phyloP scores from a whole-genome alignment of 1,140 invertebrate genomes.

The Zaprionus nigranus region DNA sequence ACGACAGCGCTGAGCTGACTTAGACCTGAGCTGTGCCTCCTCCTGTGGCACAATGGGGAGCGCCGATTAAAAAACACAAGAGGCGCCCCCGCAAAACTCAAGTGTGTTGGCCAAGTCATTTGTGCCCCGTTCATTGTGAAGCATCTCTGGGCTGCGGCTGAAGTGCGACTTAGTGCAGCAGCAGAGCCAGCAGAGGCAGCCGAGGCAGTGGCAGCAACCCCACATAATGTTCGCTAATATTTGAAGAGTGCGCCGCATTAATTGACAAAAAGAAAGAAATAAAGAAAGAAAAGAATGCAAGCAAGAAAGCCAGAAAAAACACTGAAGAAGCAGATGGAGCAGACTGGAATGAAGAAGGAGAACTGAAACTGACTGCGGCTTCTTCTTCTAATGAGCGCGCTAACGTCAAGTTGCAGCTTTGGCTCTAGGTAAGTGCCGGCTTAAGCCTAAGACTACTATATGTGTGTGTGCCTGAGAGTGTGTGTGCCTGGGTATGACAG shows the following conservation, averaged over 20 bases:
- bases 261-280: conserved; percentile 65
- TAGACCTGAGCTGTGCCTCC: not conserved
- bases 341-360: conserved; percentile 11
- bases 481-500: conserved; percentile 16
- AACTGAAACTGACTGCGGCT: conserved; percentile 16
- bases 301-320: conserved; percentile 14
- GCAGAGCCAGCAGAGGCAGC: too few relatives aligned
- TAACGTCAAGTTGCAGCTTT: conserved; percentile 21
- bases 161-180: conserved; percentile 64
- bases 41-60: conserved; percentile 54
- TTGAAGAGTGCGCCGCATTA: conserved; percentile 80
- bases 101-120: conserved; percentile 75
- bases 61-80: conserved; percentile 76
- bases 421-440: conserved; percentile 56
- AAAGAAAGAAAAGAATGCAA: conserved; percentile 23
- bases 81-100: conserved; percentile 46
- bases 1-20: conserved; percentile 13
- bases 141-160: conserved; percentile 47
- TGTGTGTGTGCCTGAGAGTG: not conserved
- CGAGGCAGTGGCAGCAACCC: conserved; percentile 5
- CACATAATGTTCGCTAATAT: conserved; percentile 81
- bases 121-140: conserved; percentile 71
- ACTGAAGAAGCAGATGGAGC: not conserved
- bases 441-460: conserved; percentile 43
- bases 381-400: conserved; percentile 38